phyloP scores from a whole-genome alignment of 2,113 vertebrate species.

The Chaenocephalus aceratus region DNA sequence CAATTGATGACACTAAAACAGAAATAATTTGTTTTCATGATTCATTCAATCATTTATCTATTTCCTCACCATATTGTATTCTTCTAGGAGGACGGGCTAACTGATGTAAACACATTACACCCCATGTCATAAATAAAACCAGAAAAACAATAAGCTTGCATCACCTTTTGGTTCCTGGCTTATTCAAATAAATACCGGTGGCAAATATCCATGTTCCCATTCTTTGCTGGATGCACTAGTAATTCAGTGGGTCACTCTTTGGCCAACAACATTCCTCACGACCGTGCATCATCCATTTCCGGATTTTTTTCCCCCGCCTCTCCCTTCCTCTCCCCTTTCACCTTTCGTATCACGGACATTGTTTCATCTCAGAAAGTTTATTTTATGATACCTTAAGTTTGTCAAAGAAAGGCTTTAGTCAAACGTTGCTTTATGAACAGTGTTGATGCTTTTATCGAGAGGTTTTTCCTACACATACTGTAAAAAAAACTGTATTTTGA shows the following conservation, averaged over 20 bases:
- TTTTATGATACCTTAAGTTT: neutral
- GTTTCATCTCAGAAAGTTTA: slow-evolving; percentile 12
- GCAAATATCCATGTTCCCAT: neutral
- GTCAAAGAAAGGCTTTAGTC: neutral
- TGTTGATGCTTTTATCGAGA: neutral
- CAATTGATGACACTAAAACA: neutral
- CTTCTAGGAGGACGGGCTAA: neutral
- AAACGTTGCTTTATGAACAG: neutral
- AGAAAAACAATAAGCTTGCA: neutral
- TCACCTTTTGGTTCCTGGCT: neutral
- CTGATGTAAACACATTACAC: neutral
- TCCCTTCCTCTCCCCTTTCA: slow-evolving; percentile 55
- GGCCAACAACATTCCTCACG: slow-evolving; percentile 49
- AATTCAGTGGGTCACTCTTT: slow-evolving; percentile 12
- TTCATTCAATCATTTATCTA: neutral
- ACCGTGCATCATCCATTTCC: slow-evolving; percentile 49
- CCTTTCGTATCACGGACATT: slow-evolving; percentile 22
- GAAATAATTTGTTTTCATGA: too few species aligned
- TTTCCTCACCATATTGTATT: neutral
- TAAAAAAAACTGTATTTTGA: neutral
- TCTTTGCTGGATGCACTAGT: neutral
- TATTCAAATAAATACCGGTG: neutral
- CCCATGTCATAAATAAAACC: neutral
- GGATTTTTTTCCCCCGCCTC: slow-evolving; percentile 20
- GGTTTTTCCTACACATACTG: neutral